Percentiles rank a stretch among this genome's conserved stretches.
Evolutionary conservation across 1,140 invertebrate species (phyloP).

Genomic region (Heliconius melpomene): DNA sequence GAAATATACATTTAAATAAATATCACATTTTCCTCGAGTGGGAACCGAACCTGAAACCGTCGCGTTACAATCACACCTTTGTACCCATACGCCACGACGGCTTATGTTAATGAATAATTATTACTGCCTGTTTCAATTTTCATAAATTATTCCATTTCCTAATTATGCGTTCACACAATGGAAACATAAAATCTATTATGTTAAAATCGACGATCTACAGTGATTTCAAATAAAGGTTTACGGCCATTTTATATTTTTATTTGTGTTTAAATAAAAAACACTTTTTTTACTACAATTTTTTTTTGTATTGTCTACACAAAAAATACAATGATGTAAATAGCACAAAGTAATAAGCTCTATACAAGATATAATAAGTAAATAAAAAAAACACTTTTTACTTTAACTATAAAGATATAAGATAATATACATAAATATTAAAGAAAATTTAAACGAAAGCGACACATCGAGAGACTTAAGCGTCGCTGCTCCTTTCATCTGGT

Average conservation of each 20-base stretch:
- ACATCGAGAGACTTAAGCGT: conserved; percentile 41
- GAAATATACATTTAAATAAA: too few species aligned
- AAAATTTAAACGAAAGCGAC: background rate
- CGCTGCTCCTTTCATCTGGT: conserved; percentile 62
- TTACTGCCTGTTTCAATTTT: background rate
- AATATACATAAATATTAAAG: background rate
- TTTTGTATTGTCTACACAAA: too few species aligned
- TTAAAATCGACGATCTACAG: background rate
- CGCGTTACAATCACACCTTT: too few species aligned
- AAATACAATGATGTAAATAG: too few species aligned
- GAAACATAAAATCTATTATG: background rate
- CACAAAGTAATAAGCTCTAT: too few species aligned
- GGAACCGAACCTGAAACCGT: too few species aligned
- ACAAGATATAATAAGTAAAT: too few species aligned
- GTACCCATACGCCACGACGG: too few species aligned
- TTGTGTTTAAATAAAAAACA: too few species aligned
- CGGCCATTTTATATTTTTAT: background rate
- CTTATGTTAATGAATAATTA: background rate
- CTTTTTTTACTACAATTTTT: too few species aligned
- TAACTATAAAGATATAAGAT: background rate
- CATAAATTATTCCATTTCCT: background rate
- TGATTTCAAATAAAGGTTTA: background rate
- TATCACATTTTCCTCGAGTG: too few species aligned
- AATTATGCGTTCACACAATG: background rate
- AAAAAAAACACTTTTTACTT: background rate